Conservation (phyloP, 2,113 vertebrate species). For the Burhinus oedicnemus region DNA sequence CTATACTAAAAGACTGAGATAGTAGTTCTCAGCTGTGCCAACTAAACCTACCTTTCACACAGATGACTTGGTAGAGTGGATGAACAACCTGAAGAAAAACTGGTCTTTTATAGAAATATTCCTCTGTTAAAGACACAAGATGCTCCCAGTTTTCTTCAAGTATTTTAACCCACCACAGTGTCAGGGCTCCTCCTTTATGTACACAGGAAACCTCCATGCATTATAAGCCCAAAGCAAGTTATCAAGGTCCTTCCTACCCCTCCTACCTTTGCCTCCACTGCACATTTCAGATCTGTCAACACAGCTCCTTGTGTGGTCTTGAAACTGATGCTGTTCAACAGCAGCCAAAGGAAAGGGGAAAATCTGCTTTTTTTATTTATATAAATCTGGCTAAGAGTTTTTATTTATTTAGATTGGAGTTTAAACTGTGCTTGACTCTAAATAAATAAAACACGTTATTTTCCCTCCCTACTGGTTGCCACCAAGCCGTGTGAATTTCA, state of each 20-base stretch:
- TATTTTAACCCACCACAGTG: background rate
- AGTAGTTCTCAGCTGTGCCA: background rate
- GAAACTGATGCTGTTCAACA: constrained; percentile 61
- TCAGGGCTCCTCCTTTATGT: background rate
- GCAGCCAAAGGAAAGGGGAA: constrained; percentile 53
- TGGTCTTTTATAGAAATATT: background rate
- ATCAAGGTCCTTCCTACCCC: background rate
- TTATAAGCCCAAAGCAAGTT: background rate
- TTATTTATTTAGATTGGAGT: constrained; percentile 82
- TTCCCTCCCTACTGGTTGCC: constrained; percentile 62
- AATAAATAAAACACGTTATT: constrained; percentile 75
- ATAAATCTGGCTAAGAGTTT: constrained; percentile 76
- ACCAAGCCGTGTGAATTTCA: constrained; percentile 65
- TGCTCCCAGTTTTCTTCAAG: background rate
- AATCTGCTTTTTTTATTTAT: constrained; percentile 74
- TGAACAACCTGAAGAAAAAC: background rate
- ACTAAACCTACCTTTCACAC: background rate
- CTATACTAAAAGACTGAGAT: background rate
- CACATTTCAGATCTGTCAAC: constrained; percentile 44
- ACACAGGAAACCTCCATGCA: background rate
- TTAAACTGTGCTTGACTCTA: constrained; percentile 79
- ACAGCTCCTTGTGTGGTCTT: constrained; percentile 74
- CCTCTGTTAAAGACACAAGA: background rate
- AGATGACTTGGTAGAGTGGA: background rate
- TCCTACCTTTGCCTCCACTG: constrained; percentile 5